phyloP scores from a whole-genome alignment of 2,888 invertebrate genomes.

The Acronicta psi region DNA sequence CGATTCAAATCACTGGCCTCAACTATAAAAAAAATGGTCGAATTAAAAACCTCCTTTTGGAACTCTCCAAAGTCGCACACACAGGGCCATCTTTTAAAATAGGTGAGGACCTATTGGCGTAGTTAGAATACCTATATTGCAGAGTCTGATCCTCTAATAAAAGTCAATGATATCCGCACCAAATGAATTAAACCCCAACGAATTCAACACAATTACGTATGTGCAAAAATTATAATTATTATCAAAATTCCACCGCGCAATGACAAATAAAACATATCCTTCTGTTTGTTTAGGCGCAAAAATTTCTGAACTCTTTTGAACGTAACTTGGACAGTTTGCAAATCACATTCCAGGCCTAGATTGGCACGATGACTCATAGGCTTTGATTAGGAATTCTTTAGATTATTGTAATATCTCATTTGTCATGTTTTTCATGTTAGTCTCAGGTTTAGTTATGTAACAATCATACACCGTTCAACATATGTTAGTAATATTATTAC shows the following conservation, averaged over 20 bases:
- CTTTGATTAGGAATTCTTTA: conserved; percentile 19
- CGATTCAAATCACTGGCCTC: too few relatives aligned
- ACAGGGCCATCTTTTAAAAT: too few relatives aligned
- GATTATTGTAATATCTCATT: conserved; percentile 9
- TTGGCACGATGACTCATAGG: conserved; percentile 38
- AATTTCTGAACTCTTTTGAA: conserved; percentile 33
- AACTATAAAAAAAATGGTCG: too few relatives aligned
- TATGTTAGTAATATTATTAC: too few relatives aligned
- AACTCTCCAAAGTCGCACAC: too few relatives aligned
- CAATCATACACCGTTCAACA: too few relatives aligned
- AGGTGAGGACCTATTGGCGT: too few relatives aligned
- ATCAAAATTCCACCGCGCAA: conserved; percentile 17
- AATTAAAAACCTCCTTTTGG: too few relatives aligned
- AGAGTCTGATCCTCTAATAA: too few relatives aligned
- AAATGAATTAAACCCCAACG: background rate
- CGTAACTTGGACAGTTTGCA: conserved; percentile 50
- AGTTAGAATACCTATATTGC: too few relatives aligned
- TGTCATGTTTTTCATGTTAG: too few relatives aligned
- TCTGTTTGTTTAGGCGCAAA: conserved; percentile 32
- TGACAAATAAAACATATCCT: conserved; percentile 5
- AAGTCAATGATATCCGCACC: background rate
- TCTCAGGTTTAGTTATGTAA: too few relatives aligned
- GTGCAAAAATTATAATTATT: conserved; percentile 1
- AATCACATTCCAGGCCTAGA: conserved; percentile 48
- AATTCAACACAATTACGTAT: background rate